Percentiles rank a stretch among this genome's conserved stretches.
These are phyloP conservation scores for Archegozetes longisetosus DNA, from an alignment of 1,140 invertebrate species.

Conservation along the genomic window DNA sequence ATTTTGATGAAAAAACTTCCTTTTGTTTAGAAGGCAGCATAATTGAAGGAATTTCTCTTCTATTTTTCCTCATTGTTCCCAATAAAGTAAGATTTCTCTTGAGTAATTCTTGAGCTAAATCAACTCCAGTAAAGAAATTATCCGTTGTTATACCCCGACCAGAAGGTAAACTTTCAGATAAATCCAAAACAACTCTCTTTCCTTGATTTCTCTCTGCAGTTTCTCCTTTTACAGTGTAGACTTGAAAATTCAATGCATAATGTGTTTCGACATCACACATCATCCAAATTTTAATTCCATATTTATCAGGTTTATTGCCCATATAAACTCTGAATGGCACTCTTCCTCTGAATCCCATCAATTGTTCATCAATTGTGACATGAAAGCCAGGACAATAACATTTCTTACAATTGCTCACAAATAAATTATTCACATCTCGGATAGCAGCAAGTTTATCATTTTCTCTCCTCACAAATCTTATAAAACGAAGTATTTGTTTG, in stretches of 20 bases:
- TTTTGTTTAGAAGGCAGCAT: background rate
- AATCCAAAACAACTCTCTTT: conserved; percentile 12
- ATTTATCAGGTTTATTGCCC: conserved; percentile 19
- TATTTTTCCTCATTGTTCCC: conserved; percentile 9
- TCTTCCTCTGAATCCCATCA: conserved; percentile 13
- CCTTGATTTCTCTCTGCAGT: background rate
- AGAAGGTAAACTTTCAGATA: conserved; percentile 5
- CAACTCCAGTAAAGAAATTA: conserved; percentile 15
- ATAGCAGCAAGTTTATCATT: background rate
- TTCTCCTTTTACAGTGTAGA: conserved; percentile 16
- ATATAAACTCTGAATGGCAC: conserved; percentile 17
- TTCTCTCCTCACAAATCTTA: background rate
- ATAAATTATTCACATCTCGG: background rate
- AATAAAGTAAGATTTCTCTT: conserved; percentile 9
- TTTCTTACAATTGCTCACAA: conserved; percentile 16
- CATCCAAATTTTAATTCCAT: conserved; percentile 19
- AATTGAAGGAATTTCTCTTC: conserved; percentile 12
- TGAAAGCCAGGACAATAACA: conserved; percentile 13
- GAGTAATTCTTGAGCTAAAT: conserved; percentile 3
- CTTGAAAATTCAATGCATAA: conserved; percentile 14
- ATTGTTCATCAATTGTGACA: conserved; percentile 16
- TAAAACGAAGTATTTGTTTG: background rate
- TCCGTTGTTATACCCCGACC: conserved; percentile 12
- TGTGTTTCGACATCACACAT: conserved; percentile 9
- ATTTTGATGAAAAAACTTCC: background rate